phyloP scores from a whole-genome alignment of 30 jellyfish, hydroid and myxozoan genomes.

The Sanderia malayensis region DNA sequence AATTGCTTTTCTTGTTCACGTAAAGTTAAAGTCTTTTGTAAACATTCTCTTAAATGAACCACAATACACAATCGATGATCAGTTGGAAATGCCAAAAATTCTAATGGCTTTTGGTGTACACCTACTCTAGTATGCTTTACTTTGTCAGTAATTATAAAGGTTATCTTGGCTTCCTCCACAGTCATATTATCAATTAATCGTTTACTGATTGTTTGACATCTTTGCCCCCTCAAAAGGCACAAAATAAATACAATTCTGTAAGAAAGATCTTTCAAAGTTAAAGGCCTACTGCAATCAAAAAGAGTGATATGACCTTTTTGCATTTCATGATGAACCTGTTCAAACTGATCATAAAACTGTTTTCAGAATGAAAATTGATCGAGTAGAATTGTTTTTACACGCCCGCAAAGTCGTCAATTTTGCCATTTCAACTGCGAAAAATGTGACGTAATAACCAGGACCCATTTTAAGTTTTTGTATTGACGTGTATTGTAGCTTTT shows the following conservation, averaged over 20 bases:
- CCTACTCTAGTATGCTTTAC: background rate
- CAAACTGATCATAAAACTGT: no score
- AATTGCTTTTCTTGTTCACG: conserved; percentile 1
- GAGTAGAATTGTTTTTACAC: no score
- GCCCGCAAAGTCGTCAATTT: no score
- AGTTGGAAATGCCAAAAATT: background rate
- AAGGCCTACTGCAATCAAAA: background rate
- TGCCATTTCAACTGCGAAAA: no score
- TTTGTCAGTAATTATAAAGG: background rate
- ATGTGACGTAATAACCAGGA: no score
- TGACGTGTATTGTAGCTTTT: no score
- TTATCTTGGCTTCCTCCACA: no score
- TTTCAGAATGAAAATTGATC: no score
- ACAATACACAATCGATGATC: background rate
- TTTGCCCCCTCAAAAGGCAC: background rate
- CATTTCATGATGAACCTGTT: no score
- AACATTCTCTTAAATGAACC: background rate
- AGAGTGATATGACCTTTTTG: no score
- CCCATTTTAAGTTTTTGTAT: no score
- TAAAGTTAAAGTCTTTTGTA: background rate
- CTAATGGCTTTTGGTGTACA: background rate
- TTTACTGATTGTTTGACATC: background rate
- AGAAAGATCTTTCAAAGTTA: background rate
- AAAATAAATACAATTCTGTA: background rate
- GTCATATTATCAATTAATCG: background rate